Evolutionary conservation across 2,797 vertebrate genomes (phyloP).

Genomic region (Ceryle rudis): DNA sequence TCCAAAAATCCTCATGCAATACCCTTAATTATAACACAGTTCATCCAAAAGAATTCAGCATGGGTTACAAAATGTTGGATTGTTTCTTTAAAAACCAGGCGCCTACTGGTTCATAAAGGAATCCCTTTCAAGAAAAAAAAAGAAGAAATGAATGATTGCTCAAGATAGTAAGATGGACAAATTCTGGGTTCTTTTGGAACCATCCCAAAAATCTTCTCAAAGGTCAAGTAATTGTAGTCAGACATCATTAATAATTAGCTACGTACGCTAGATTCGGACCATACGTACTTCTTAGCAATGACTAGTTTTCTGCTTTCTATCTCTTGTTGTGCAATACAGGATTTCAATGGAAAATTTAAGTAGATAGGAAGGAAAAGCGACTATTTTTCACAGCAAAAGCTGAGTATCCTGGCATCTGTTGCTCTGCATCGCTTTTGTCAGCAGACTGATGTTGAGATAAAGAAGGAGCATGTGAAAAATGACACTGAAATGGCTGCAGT

Average conservation of each 20-base stretch:
- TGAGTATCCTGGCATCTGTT: background rate
- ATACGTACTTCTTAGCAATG: background rate
- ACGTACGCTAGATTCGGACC: background rate
- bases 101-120: constrained; percentile 61
- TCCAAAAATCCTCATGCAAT: constrained; percentile 42
- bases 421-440: background rate
- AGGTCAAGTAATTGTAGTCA: constrained; percentile 43
- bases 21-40: constrained; percentile 50
- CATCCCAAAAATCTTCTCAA: constrained; percentile 31
- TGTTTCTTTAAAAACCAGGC: constrained; percentile 58
- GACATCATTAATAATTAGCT: background rate
- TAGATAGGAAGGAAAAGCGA: constrained; percentile 22
- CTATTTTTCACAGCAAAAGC: constrained; percentile 21
- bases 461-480: background rate
- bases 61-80: constrained; percentile 51
- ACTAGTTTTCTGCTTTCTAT: constrained; percentile 16
- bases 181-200: background rate
- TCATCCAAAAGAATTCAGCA: constrained; percentile 59
- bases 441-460: background rate
- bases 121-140: constrained; percentile 54
- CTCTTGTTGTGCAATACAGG: constrained; percentile 29
- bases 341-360: background rate
- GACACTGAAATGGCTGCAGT: background rate
- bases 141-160: constrained; percentile 40
- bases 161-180: constrained; percentile 52